Percentiles rank a stretch among this genome's conserved stretches.
Evolutionary conservation across 2,797 vertebrate species (phyloP).

Genomic region (Paguma larvata): DNA sequence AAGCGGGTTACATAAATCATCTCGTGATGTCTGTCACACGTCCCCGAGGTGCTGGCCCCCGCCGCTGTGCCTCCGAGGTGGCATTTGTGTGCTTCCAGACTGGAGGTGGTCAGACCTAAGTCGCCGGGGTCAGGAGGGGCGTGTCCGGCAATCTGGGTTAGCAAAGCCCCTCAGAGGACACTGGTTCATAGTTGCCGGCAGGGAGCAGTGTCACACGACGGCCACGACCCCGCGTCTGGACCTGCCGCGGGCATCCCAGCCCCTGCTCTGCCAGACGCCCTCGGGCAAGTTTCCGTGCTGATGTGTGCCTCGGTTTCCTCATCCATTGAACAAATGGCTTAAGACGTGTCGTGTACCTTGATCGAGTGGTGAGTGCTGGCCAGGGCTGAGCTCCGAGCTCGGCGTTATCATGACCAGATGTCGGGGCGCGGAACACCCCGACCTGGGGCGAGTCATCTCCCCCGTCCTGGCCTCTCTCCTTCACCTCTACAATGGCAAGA

Average conservation of each 20-base stretch:
- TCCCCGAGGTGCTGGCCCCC: background rate
- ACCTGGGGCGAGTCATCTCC: background rate
- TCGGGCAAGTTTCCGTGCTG: too few relatives aligned
- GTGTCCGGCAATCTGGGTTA: background rate
- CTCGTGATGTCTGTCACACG: background rate
- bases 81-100: background rate
- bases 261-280: background rate
- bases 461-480: background rate
- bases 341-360: accelerated
- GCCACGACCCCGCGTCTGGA: background rate
- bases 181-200: too few relatives aligned
- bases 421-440: accelerated
- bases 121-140: accelerated
- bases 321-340: background rate
- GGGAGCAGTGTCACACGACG: accelerated
- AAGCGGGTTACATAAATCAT: slow-evolving; percentile 61
- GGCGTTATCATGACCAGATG: accelerated
- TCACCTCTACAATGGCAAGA: background rate
- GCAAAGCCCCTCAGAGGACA: background rate
- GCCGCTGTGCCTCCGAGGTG: background rate
- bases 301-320: background rate
- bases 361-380: background rate
- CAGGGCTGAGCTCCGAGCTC: background rate
- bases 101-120: background rate
- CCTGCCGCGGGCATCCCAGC: accelerated